Evolutionary conservation across 2,888 invertebrate genomes (phyloP), one percentile per base, ranked within the genome.

Genomic region (Bembecia ichneumoniformis): DNA sequence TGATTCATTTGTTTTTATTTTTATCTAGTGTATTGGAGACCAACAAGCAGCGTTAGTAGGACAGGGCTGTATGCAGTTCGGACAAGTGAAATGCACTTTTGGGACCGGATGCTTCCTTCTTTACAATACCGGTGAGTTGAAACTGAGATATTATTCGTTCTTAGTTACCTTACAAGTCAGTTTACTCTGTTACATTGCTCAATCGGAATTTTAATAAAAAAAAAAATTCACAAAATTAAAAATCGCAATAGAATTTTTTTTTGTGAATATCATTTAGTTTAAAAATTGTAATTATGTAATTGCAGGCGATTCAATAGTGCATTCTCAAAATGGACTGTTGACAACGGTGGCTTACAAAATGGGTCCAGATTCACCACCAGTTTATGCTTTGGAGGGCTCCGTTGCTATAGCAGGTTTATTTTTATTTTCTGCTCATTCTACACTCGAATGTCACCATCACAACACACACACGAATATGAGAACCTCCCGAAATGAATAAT

Each of bases 91-190:
- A 77, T 96, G 96, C 77, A 98, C 98, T 51, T 97, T 95, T 74
- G 96, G 98, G 46, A 98, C 98, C 49, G 98, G 97, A 49, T 97
- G 98, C 67, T 99, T 98, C 75, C 89, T 99, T 52, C 87, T 99
- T 34, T 95, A 95, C 66, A 98, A 99, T 78, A 98, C 98, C 51
- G 99, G 98, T 66, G 63, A 53, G 13, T 51, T 47, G 45, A 44
- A 52, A 43, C 17, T 47, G 9, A 13, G 17, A 47, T n/a, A 20
- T 28, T 28, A 28, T 28, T 13, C 9, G 7, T 47, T 28, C 7
- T 28, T 28, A 9, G 7, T 20, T 20, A 7, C 7, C 20, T 2
- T 2, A 20, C 20, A 20, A 20, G 5, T 20, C 0, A 7, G 20
- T 7, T 20, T 1, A 20, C 20, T 20, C 7, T 2, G 28, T 28